phyloP scores from a whole-genome alignment of 2,113 vertebrate species.

The Scortum barcoo region DNA sequence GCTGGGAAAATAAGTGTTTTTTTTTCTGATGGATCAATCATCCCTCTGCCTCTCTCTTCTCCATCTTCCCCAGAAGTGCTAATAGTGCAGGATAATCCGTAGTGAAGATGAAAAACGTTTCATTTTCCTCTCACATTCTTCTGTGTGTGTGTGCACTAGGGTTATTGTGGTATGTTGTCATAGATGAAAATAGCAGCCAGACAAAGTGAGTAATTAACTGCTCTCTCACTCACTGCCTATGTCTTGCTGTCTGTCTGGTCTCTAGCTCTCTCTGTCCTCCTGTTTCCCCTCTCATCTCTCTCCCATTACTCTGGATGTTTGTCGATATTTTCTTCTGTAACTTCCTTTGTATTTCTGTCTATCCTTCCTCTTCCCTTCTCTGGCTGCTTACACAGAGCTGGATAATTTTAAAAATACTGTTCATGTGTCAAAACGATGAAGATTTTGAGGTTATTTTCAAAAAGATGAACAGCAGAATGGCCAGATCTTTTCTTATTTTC shows the following conservation, averaged over 20 bases:
- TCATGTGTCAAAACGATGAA: neutral
- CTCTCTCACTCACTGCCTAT: neutral
- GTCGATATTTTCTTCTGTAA: neutral
- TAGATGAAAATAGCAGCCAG: slow-evolving; percentile 44
- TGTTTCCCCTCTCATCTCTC: neutral
- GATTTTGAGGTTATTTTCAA: neutral
- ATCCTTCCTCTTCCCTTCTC: neutral
- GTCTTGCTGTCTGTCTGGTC: neutral
- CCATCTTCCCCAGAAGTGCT: slow-evolving; percentile 20
- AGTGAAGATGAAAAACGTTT: slow-evolving; percentile 58
- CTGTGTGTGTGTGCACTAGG: neutral
- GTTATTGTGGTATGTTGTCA: slow-evolving; percentile 38
- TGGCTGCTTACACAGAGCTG: neutral
- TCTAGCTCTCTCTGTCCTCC: neutral
- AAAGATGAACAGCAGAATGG: neutral
- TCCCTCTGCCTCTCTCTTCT: neutral
- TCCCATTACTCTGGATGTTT: neutral
- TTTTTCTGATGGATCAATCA: slow-evolving; percentile 11
- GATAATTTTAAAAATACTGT: neutral
- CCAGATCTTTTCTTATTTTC: neutral
- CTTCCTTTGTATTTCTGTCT: neutral
- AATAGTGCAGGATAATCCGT: slow-evolving; percentile 54
- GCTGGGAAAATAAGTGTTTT: slow-evolving; percentile 1
- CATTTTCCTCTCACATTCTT: slow-evolving; percentile 41
- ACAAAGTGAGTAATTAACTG: slow-evolving; percentile 55